These are phyloP conservation scores for Nesogale talazaci DNA, from an alignment of 2,113 vertebrate species.

Conservation along the genomic window DNA sequence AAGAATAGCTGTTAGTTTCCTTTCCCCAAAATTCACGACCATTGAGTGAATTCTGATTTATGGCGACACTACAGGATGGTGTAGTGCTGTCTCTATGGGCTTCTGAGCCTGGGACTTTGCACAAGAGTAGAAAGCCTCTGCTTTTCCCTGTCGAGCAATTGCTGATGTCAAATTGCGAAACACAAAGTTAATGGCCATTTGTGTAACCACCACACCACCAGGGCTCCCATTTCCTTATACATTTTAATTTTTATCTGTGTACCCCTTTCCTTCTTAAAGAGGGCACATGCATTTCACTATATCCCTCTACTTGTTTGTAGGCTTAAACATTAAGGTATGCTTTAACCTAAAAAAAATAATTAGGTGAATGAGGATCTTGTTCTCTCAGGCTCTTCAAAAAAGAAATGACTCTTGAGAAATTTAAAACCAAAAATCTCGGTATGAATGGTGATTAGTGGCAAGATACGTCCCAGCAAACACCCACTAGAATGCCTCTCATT, in stretches of 20 bases:
- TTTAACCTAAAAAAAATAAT: too few relatives aligned
- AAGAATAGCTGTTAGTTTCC: slow-evolving; percentile 3
- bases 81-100: too few relatives aligned
- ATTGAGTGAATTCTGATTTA: too few relatives aligned
- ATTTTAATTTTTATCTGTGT: slow-evolving; percentile 2
- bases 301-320: background rate
- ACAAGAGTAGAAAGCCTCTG: too few relatives aligned
- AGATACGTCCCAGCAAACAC: background rate
- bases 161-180: too few relatives aligned
- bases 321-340: slow-evolving; percentile 24
- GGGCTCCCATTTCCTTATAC: background rate
- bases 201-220: too few relatives aligned
- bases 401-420: slow-evolving; percentile 46
- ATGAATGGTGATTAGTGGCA: slow-evolving; percentile 47
- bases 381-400: slow-evolving; percentile 67
- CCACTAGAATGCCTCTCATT: slow-evolving; percentile 57
- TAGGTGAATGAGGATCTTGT: slow-evolving; percentile 25
- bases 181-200: too few relatives aligned
- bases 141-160: too few relatives aligned
- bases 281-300: slow-evolving; percentile 44
- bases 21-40: background rate
- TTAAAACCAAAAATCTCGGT: slow-evolving; percentile 59
- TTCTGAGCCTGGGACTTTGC: too few relatives aligned
- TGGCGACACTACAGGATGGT: too few relatives aligned
- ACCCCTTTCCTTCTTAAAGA: slow-evolving; percentile 31